Conservation (phyloP, 2,797 vertebrate genomes). For the Eulemur rubriventer region DNA sequence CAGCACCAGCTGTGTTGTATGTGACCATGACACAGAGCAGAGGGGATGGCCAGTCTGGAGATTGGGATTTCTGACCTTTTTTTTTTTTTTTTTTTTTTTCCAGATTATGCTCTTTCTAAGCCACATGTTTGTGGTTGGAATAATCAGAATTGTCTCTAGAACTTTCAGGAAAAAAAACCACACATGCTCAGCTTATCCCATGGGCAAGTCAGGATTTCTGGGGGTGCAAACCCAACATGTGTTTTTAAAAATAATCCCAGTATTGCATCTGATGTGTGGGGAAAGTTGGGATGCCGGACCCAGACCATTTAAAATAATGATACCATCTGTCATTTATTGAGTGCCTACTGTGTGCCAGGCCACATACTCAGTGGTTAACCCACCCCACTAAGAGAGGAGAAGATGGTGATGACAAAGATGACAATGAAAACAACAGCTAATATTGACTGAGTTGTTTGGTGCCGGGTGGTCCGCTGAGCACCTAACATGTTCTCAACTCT, state of each 20-base stretch:
- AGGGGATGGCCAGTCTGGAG: too few relatives aligned
- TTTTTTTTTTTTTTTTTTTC: not conserved
- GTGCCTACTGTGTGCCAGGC: not conserved
- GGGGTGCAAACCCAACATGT: not conserved
- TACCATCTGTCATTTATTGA: rapidly evolving
- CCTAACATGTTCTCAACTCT: rapidly evolving
- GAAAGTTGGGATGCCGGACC: not conserved
- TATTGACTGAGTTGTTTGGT: not conserved
- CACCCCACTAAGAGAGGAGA: not conserved
- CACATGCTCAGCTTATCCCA: not conserved
- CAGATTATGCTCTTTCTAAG: too few relatives aligned
- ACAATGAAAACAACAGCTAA: not conserved
- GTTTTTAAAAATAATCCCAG: not conserved
- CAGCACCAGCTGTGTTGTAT: not conserved
- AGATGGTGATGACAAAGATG: rapidly evolving
- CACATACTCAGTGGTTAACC: not conserved
- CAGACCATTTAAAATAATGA: too few relatives aligned
- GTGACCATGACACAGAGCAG: not conserved
- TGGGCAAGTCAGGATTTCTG: not conserved
- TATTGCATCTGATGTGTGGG: not conserved
- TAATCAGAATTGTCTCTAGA: not conserved
- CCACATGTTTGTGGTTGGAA: not conserved
- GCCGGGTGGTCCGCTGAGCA: rapidly evolving
- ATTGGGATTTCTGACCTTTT: not conserved
- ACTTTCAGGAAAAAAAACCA: not conserved